Evolutionary conservation across 2,113 vertebrate genomes (phyloP).

Genomic region (Protobothrops flavoviridis): DNA sequence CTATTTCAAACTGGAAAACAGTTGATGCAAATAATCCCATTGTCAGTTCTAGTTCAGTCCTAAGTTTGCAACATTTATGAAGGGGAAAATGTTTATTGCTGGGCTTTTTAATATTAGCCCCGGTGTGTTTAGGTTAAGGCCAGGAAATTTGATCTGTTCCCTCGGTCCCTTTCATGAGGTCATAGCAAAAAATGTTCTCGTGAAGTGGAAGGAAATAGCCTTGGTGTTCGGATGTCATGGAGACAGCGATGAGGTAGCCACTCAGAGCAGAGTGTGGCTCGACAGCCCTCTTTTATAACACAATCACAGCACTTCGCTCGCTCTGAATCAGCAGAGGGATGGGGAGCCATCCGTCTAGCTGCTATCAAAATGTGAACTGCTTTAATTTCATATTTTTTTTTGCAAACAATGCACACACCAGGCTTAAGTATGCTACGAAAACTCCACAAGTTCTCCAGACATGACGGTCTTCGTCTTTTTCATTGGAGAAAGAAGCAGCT

Average conservation of each 20-base stretch:
- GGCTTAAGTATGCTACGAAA: not conserved
- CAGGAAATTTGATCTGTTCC: not conserved
- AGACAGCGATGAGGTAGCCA: not conserved
- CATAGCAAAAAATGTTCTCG: slow-evolving; percentile 13
- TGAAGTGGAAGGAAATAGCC: slow-evolving; percentile 29
- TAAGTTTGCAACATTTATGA: not conserved
- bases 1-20: not conserved
- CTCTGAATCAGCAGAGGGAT: no score
- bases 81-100: not conserved
- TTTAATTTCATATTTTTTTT: not conserved
- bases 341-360: not conserved
- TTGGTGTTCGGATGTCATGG: not conserved
- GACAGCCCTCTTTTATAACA: not conserved
- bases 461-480: not conserved
- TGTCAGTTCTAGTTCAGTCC: not conserved
- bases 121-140: not conserved
- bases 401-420: not conserved
- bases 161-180: not conserved
- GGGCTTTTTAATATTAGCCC: not conserved
- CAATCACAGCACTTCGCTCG: not conserved
- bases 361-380: not conserved
- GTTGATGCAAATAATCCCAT: not conserved
- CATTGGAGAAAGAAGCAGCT: not conserved
- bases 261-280: not conserved
- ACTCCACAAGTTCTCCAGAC: not conserved